Evolutionary conservation across 2,113 vertebrate species (phyloP).

Genomic region (Ptilonorhynchus violaceus): DNA sequence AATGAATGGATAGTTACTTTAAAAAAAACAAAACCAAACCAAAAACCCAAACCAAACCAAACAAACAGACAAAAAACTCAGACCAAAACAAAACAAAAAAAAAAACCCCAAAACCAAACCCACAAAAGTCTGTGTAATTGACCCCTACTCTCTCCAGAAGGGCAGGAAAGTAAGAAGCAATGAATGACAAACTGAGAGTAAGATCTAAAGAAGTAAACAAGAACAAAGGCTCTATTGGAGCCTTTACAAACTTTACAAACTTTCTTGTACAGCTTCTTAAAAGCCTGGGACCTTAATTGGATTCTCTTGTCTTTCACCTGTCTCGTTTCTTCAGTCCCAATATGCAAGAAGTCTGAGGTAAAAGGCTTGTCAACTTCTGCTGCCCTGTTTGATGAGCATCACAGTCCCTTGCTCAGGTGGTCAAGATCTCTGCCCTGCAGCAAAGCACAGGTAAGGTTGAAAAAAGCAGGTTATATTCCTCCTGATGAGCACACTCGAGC

Average conservation of each 20-base stretch:
- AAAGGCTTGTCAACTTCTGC: not conserved
- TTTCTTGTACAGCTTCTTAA: not conserved
- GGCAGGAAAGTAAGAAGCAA: not conserved
- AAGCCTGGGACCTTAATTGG: rapidly evolving
- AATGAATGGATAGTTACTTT: not conserved
- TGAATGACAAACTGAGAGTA: not conserved
- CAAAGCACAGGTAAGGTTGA: not conserved
- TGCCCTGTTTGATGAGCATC: not conserved
- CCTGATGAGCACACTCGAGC: rapidly evolving
- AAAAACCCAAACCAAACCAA: not conserved
- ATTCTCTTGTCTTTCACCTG: not conserved
- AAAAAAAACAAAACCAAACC: not conserved
- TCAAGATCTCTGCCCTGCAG: not conserved
- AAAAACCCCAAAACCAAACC: no score
- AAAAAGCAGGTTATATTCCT: not conserved
- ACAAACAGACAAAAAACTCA: not conserved
- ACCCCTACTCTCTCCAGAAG: not conserved
- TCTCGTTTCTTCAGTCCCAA: not conserved
- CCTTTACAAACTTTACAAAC: not conserved
- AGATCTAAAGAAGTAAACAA: not conserved
- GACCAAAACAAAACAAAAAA: not conserved
- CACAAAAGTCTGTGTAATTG: not conserved
- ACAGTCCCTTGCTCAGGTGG: not conserved
- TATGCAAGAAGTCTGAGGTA: not conserved
- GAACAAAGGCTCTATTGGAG: not conserved